Conservation (phyloP, 2,888 invertebrate genomes). For the Pycnomerus fuliginosus region DNA sequence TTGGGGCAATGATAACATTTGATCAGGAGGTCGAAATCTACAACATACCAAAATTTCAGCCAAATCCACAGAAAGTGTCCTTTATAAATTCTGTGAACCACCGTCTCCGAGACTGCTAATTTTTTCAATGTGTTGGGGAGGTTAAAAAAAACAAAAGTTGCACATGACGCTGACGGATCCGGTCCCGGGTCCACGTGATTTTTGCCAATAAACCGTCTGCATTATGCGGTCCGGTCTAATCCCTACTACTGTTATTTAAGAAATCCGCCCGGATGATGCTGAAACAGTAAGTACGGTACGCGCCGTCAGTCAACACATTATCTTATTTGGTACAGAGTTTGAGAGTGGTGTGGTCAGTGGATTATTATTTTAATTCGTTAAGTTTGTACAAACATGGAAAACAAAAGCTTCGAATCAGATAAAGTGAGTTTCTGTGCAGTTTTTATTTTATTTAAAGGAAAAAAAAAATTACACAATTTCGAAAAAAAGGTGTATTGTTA, state of each 20-base stretch:
- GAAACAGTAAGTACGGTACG: constrained; percentile 44
- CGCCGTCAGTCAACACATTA: constrained; percentile 34
- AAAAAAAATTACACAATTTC: constrained; percentile 5
- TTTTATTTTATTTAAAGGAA: not conserved
- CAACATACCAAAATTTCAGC: too few species aligned
- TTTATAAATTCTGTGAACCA: too few species aligned
- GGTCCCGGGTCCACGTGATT: too few species aligned
- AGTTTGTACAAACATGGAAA: constrained; percentile 41
- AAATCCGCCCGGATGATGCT: constrained; percentile 43
- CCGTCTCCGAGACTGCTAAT: too few species aligned
- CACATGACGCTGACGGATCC: too few species aligned
- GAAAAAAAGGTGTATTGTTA: constrained; percentile 2
- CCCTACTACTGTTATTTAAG: constrained; percentile 44
- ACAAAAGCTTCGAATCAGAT: constrained; percentile 48
- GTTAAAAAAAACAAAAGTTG: too few species aligned
- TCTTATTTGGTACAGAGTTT: too few species aligned
- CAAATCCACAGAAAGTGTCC: too few species aligned
- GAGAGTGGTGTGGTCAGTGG: constrained; percentile 52
- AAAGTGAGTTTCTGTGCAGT: constrained; percentile 43
- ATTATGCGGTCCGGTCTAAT: constrained; percentile 29
- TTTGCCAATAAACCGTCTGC: too few species aligned
- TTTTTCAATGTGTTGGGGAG: too few species aligned
- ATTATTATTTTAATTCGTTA: constrained; percentile 43
- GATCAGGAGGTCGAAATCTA: too few species aligned
- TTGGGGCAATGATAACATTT: too few species aligned